Evolutionary conservation across 1,140 invertebrate genomes (phyloP).

Genomic region (Ruditapes philippinarum): DNA sequence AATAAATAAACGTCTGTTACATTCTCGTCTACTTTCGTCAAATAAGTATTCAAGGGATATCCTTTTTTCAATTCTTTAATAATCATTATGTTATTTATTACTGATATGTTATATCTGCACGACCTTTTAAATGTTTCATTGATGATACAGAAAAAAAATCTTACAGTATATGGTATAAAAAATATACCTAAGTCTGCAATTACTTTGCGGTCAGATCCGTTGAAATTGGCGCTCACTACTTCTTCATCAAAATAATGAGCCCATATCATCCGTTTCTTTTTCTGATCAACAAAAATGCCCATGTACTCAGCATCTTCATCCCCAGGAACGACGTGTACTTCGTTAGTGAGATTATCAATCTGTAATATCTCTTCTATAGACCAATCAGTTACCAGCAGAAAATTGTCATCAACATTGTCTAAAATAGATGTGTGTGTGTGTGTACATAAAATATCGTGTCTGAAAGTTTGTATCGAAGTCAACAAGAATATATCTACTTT

Average conservation of each 20-base stretch:
- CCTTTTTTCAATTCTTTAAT: too few species aligned
- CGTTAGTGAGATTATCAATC: not conserved
- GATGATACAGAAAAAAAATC: too few species aligned
- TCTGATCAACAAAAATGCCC: not conserved
- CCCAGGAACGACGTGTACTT: not conserved
- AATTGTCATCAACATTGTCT: not conserved
- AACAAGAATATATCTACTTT: not conserved
- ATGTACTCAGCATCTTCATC: not conserved
- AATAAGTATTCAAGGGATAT: too few species aligned
- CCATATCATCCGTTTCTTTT: not conserved
- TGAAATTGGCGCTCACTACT: not conserved
- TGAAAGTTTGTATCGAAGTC: not conserved
- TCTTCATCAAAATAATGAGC: not conserved
- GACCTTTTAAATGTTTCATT: too few species aligned
- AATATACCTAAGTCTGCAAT: not conserved
- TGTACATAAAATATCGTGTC: too few species aligned
- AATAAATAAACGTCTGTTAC: too few species aligned
- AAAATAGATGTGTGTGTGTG: too few species aligned
- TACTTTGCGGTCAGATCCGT: not conserved
- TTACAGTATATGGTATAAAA: too few species aligned
- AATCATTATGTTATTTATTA: too few species aligned
- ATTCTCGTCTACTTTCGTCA: too few species aligned
- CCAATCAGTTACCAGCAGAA: constrained; percentile 3
- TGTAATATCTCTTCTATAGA: not conserved
- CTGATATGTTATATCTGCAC: too few species aligned